A percentile compares a stretch with the other conserved stretches of the same genome.
phyloP scores from a whole-genome alignment of 2,797 vertebrate species.

The Ataeniobius toweri region DNA sequence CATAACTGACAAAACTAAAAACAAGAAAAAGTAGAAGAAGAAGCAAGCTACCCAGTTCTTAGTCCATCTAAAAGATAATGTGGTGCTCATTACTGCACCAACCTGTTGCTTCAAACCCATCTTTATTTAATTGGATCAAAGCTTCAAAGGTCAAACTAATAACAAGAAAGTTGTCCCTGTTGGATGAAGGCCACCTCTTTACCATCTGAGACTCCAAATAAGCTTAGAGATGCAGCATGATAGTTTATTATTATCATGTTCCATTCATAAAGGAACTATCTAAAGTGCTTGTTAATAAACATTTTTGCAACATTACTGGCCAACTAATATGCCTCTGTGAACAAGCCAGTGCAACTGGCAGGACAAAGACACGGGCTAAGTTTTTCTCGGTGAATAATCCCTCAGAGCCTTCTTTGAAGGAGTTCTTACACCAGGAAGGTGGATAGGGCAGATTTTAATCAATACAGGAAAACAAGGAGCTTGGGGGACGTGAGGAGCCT shows the following conservation, averaged over 20 bases:
- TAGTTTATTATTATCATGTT: conserved; percentile 46
- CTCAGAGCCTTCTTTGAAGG: conserved; percentile 79
- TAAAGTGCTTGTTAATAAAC: conserved; percentile 36
- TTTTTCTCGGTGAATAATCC: conserved; percentile 80
- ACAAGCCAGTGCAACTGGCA: conserved; percentile 67
- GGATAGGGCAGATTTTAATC: conserved; percentile 83
- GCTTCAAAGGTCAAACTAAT: conserved; percentile 64
- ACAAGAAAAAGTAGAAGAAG: conserved; percentile 61
- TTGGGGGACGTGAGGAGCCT: conserved; percentile 80
- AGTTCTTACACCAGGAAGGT: conserved; percentile 80
- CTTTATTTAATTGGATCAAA: conserved; percentile 64
- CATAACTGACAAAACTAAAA: conserved; percentile 66
- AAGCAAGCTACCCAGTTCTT: conserved; percentile 64
- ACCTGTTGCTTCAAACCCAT: conserved; percentile 69
- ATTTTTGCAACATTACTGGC: conserved; percentile 40
- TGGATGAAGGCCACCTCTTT: conserved; percentile 63
- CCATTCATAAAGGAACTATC: conserved; percentile 19
- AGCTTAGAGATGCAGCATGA: conserved; percentile 22
- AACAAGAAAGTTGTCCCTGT: conserved; percentile 44
- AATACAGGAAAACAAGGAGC: conserved; percentile 84
- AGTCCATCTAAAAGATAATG: conserved; percentile 63
- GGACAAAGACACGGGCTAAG: conserved; percentile 73
- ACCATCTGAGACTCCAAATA: conserved; percentile 38
- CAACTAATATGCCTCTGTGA: conserved; percentile 56
- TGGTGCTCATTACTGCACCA: conserved; percentile 72